A percentile compares a stretch with the other conserved stretches of the same genome.
Conservation (phyloP, 2,888 invertebrate genomes). For the Hylaea fasciaria region DNA sequence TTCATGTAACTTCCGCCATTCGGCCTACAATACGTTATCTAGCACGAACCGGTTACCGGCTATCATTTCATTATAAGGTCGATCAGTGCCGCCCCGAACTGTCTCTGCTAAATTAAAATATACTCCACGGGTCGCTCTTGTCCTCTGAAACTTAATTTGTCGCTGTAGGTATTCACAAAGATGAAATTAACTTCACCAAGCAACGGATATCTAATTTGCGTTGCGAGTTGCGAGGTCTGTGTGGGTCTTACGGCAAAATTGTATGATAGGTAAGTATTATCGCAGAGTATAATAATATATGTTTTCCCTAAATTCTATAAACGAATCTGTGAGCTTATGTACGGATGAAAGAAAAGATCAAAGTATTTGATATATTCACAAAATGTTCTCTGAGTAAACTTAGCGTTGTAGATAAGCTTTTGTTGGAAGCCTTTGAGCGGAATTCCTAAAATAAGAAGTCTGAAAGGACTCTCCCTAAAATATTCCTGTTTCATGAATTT, state of each 20-base stretch:
- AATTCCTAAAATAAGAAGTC: neutral
- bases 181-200: neutral
- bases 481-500: neutral
- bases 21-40: constrained; percentile 37
- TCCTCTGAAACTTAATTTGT: neutral
- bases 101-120: neutral
- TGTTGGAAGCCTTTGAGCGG: too few relatives aligned
- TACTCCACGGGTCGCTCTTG: neutral
- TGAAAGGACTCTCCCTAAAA: neutral
- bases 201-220: neutral
- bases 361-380: neutral
- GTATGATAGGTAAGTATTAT: neutral
- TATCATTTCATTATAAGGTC: constrained; percentile 23
- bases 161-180: neutral
- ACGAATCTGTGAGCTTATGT: neutral
- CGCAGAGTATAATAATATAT: neutral
- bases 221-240: neutral
- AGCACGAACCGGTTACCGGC: constrained; percentile 27
- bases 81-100: neutral
- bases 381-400: neutral
- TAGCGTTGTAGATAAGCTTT: neutral
- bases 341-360: neutral
- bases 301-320: too few relatives aligned
- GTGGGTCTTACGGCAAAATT: neutral
- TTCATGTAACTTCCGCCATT: constrained; percentile 39